These are phyloP conservation scores for Entomyzon cyanotis DNA, from an alignment of 2,113 vertebrate species.

Conservation along the genomic window DNA sequence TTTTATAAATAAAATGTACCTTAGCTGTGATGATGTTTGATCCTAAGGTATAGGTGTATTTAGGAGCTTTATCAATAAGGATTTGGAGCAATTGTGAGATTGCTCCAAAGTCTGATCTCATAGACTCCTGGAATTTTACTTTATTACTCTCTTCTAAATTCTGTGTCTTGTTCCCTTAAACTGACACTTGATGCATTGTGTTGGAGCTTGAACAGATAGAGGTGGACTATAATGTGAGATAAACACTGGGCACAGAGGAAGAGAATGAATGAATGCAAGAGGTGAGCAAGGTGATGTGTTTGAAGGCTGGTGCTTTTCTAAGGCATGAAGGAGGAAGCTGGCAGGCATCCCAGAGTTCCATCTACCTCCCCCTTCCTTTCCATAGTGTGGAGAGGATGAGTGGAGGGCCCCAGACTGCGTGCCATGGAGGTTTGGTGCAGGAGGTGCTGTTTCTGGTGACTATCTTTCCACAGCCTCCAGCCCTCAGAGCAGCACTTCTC, in stretches of 20 bases:
- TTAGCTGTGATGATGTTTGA: neutral
- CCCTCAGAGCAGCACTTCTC: neutral
- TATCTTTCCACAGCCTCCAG: neutral
- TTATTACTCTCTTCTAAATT: neutral
- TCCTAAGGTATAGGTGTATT: neutral
- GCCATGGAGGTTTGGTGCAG: neutral
- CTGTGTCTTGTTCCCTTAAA: neutral
- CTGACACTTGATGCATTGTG: neutral
- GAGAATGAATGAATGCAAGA: neutral
- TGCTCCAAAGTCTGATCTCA: neutral
- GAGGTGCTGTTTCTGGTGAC: neutral
- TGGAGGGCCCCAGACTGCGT: neutral
- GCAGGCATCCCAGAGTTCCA: rapidly evolving
- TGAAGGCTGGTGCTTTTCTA: neutral
- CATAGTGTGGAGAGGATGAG: rapidly evolving
- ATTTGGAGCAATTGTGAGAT: neutral
- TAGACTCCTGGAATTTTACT: neutral
- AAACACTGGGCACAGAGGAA: neutral
- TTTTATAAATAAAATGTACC: neutral
- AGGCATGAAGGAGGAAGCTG: rapidly evolving
- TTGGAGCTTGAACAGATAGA: neutral
- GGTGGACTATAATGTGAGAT: neutral
- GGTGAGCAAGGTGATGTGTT: neutral
- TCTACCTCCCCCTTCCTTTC: neutral
- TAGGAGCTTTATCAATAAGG: neutral